Base-by-base conservation (phyloP, 2,888 invertebrate species). In the Steinernema hermaphroditum region DNA sequence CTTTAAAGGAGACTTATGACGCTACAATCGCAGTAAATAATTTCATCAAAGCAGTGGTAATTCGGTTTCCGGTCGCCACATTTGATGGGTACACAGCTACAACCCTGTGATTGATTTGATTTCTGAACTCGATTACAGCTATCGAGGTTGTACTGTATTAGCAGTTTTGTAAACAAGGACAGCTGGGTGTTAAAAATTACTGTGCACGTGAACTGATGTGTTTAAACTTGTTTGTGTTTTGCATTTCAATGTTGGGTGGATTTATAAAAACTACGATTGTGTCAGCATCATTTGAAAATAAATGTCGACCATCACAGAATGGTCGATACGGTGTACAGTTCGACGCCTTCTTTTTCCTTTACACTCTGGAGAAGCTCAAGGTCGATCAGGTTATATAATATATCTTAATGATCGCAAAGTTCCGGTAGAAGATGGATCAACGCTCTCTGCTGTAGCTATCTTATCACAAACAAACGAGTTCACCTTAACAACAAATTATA, bases 161-260 rank as follows among this genome's bases (percentile, higher is more conserved):
- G 32, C 4, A 32, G 62, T 29, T 62, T 62, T 62, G 62, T 62
- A 62, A 62, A 62, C 62, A 62, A 62, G 62, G 62, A 32, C 27
- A 32, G 62, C 16, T 62, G 34, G 16, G n/a, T 62, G 16, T 32
- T 14, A 62, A 62, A 62, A 62, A 62, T 62, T 32, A 32, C 12
- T 12, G 50, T 50, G 24, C 62, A n/a, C n/a, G n/a, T n/a, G n/a
- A 1, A 62, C 62, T 14, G 32, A 62, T 62, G 62, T 32, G 32
- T 32, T 62, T 62, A 62, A 62, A 62, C 62, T 32, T 27, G 62
- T 62, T 62, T 62, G 29, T 27, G 16, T 2, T 62, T 32, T 16
- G 34, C 32, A 62, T 62, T 54, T 62, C 62, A 62, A 62, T 34
- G 62, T 12, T 37, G 37, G 37, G 37, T 12, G 37, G 12, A 12